These are phyloP conservation scores for Drosophila neocordata DNA, from an alignment of 1,140 invertebrate genomes.

Conservation along the genomic window DNA sequence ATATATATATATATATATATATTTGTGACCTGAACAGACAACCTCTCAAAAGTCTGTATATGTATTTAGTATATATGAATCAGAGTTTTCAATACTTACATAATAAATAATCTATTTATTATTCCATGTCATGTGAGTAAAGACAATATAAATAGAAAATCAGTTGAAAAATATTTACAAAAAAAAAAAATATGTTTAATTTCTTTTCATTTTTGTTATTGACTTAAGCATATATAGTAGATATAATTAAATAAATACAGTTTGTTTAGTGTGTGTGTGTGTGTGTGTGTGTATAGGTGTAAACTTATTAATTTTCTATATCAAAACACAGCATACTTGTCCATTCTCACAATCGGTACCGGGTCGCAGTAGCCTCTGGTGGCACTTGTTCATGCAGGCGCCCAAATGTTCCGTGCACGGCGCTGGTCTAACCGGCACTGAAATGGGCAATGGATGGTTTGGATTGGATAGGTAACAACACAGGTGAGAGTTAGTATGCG, in stretches of 20 bases:
- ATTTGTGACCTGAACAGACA: slow-evolving; percentile 2
- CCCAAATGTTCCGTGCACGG: slow-evolving; percentile 69
- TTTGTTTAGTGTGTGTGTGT: slow-evolving; percentile 40
- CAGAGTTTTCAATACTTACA: slow-evolving; percentile 40
- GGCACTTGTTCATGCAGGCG: slow-evolving; percentile 65
- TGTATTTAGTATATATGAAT: slow-evolving; percentile 25
- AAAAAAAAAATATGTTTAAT: slow-evolving; percentile 22
- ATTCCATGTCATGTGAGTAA: slow-evolving; percentile 1
- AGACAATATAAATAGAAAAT: not conserved
- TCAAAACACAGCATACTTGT: slow-evolving; percentile 74
- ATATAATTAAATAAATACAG: slow-evolving; percentile 72
- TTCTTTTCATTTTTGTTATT: slow-evolving; percentile 34
- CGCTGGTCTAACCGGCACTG: slow-evolving; percentile 76
- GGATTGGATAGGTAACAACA: slow-evolving; percentile 27
- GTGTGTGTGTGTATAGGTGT: slow-evolving; percentile 16
- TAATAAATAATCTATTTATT: slow-evolving; percentile 21
- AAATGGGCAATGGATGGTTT: slow-evolving; percentile 35
- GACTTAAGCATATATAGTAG: slow-evolving; percentile 45
- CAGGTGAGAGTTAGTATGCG: slow-evolving; percentile 31
- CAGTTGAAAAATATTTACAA: slow-evolving; percentile 52
- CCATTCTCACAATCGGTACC: slow-evolving; percentile 69
- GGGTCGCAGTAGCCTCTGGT: slow-evolving; percentile 53
- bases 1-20: too few species aligned
- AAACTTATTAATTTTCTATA: slow-evolving; percentile 35
- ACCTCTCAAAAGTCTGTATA: not conserved